phyloP scores from a whole-genome alignment of 2,888 invertebrate species.

The Cheilosia vernalis region DNA sequence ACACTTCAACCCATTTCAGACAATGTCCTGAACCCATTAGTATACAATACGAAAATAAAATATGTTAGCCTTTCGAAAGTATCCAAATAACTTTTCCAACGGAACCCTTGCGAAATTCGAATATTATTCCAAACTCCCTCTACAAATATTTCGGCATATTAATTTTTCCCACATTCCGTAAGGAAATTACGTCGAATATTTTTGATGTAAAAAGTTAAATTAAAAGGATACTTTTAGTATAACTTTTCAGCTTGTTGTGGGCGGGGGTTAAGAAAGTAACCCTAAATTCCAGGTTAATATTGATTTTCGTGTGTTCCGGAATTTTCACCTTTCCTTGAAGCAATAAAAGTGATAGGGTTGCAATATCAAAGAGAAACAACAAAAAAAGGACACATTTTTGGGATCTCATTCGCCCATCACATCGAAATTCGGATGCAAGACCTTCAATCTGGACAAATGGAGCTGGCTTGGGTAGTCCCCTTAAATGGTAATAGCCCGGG shows the following conservation, averaged over 20 bases:
- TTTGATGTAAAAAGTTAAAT: slow-evolving; percentile 44
- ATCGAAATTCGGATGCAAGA: background rate
- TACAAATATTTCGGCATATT: slow-evolving; percentile 41
- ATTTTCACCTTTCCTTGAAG: slow-evolving; percentile 5
- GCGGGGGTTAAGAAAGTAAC: background rate
- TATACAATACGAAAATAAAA: no score
- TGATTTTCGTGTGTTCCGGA: slow-evolving; percentile 9
- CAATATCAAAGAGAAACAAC: background rate
- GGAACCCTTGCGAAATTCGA: background rate
- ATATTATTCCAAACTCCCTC: background rate
- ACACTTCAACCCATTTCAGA: no score
- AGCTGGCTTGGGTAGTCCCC: background rate
- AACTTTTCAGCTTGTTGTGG: background rate
- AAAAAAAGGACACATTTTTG: background rate
- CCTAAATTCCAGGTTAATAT: slow-evolving; percentile 42
- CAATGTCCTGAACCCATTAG: no score
- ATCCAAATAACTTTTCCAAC: background rate
- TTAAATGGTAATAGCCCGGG: background rate
- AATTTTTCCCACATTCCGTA: slow-evolving; percentile 43
- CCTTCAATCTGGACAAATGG: background rate
- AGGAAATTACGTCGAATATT: slow-evolving; percentile 50
- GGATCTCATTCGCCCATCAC: background rate
- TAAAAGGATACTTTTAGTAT: slow-evolving; percentile 21
- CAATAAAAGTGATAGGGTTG: background rate
- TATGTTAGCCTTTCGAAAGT: background rate